These are phyloP conservation scores for Nasonovia ribisnigri DNA, from an alignment of 2,888 invertebrate genomes.

Conservation along the genomic window DNA sequence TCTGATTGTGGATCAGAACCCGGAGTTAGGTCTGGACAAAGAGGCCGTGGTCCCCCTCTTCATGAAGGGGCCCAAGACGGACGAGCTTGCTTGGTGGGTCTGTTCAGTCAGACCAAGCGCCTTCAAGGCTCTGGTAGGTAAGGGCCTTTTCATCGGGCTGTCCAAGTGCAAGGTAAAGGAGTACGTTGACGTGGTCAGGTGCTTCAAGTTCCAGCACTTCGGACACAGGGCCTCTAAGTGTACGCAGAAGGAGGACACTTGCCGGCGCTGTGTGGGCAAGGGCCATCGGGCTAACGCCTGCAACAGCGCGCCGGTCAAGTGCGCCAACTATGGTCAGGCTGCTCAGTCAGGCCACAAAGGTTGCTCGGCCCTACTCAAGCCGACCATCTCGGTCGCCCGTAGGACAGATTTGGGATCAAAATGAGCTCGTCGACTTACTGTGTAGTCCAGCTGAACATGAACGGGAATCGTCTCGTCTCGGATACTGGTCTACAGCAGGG, in stretches of 20 bases:
- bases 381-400: no score
- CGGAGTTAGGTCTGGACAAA: fast-evolving
- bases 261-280: no score
- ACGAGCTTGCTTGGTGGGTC: background rate
- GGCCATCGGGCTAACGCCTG: no score
- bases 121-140: background rate
- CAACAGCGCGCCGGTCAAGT: no score
- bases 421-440: no score
- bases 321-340: no score
- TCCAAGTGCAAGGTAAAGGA: background rate
- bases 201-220: background rate
- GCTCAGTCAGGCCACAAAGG: no score
- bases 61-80: background rate
- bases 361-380: no score
- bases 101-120: background rate
- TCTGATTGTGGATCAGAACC: background rate
- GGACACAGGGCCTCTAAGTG: background rate
- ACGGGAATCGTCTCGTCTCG: no score
- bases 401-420: no score
- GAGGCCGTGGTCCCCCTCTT: background rate
- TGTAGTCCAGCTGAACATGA: no score
- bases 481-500: no score
- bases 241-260: background rate
- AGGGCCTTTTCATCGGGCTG: background rate
- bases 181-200: background rate